Percentiles rank a stretch among this genome's conserved stretches.
These are phyloP conservation scores for Amblyjoppa proteus DNA, from an alignment of 2,888 invertebrate species.

Conservation along the genomic window DNA sequence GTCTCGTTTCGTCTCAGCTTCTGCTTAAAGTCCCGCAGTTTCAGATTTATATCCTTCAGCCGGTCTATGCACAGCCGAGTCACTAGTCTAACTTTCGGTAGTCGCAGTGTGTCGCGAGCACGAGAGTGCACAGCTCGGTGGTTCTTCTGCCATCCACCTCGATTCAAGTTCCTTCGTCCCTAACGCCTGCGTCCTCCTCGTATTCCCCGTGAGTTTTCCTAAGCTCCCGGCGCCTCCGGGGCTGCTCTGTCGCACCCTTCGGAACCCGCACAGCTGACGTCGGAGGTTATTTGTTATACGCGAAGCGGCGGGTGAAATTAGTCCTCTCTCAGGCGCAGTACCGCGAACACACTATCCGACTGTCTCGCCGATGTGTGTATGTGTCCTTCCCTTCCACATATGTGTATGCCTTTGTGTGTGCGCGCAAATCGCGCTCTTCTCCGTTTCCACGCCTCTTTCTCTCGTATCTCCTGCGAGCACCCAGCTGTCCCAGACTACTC, in stretches of 20 bases:
- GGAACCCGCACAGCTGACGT: slow-evolving; percentile 7
- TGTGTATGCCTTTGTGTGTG: neutral
- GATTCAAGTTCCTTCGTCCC: neutral
- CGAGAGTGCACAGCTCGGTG: slow-evolving; percentile 38
- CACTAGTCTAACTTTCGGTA: neutral
- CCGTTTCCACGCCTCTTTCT: slow-evolving; percentile 14
- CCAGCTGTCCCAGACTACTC: slow-evolving; percentile 31
- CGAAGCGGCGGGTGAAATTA: slow-evolving; percentile 80
- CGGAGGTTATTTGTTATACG: slow-evolving; percentile 76
- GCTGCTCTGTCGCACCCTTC: neutral
- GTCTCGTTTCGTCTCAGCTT: neutral
- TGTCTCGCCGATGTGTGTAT: slow-evolving; percentile 2
- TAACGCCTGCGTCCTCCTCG: slow-evolving; percentile 15
- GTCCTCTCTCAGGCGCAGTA: slow-evolving; percentile 73
- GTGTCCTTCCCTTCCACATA: neutral
- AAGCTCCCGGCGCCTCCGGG: neutral
- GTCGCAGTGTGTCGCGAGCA: slow-evolving; percentile 12
- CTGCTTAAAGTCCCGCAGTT: neutral
- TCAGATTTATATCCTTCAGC: neutral
- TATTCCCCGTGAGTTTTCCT: slow-evolving; percentile 20
- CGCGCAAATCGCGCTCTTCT: neutral
- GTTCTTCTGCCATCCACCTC: slow-evolving; percentile 37
- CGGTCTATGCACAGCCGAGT: neutral
- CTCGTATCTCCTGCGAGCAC: slow-evolving; percentile 25
- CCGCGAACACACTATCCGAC: slow-evolving; percentile 56